Evolutionary conservation across 1,140 invertebrate genomes (phyloP), one percentile per base, ranked within the genome.

Genomic region (Eulimnadia texana): DNA sequence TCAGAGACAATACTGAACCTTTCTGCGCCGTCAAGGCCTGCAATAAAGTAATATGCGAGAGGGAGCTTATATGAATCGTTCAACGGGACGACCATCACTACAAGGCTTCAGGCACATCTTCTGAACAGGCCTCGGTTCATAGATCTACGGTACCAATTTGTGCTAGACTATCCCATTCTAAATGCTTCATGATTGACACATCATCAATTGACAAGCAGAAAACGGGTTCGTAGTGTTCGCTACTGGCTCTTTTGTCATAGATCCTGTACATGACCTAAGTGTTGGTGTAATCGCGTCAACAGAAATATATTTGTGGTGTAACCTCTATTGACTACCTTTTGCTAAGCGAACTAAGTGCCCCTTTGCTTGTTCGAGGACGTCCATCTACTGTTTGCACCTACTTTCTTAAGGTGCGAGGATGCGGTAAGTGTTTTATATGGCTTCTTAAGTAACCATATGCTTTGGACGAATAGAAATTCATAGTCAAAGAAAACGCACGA

Each of bases 11-110:
- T 33, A 3, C 16, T 33, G 13, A 28, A 23, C 24, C 56, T 55
- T n/a, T 28, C 33, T 20, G 27, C 2, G 11, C 60, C 50, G 10
- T 23, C 23, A 13, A 62, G 27, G 25, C 54, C 54, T 22, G 13
- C 49, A 10, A 28, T 33, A 60, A 62, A 49, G 25, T 56, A 62
- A 28, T 62, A 62, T 29, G 56, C 60, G 11, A 60, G 19, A 24
- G 56, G 60, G 11, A 62, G 33, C 56, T 62, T 62, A 42, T 33
- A 62, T 2, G 6, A n/a, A 22, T 20, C 22, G 19, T 57, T 27
- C 10, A 62, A 9, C 6, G 51, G 24, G 2, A 62, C 54, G 16
- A 62, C 13, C 60, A 62, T 62, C 22, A 62, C 55, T 3, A 62
- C 60, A 13, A 53, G n/a, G 52, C 52, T 9, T 9, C 20, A n/a